phyloP scores from a whole-genome alignment of 2,797 vertebrate species.

The Hylomyscus alleni region DNA sequence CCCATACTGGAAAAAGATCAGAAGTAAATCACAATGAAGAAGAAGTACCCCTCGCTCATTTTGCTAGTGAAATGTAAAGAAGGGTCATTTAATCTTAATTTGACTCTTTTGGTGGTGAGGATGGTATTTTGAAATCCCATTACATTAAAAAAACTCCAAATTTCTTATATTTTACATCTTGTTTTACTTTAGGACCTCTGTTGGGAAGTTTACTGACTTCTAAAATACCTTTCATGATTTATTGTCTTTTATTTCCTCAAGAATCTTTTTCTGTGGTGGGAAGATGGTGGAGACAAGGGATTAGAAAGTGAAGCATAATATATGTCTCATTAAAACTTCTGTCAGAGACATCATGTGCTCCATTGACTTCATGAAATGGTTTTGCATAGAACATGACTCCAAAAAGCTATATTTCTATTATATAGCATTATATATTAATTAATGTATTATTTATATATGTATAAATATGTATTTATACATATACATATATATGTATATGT shows the following conservation, averaged over 20 bases:
- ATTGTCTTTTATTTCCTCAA: background rate
- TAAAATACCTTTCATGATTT: background rate
- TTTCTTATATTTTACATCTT: background rate
- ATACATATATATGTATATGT: no score
- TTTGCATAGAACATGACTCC: background rate
- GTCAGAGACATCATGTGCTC: background rate
- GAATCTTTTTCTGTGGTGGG: background rate
- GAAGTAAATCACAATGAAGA: background rate
- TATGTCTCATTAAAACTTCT: background rate
- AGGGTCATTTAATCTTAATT: background rate
- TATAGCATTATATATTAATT: slow-evolving; percentile 45
- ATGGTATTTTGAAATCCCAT: background rate
- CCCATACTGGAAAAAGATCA: background rate
- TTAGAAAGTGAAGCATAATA: background rate
- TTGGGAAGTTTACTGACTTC: background rate
- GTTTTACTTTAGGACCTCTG: background rate
- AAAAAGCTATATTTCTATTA: slow-evolving; percentile 26
- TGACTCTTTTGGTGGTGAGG: background rate
- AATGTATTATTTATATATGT: slow-evolving; percentile 59
- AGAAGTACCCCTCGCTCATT: background rate
- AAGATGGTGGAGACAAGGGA: background rate
- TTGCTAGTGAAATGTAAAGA: background rate
- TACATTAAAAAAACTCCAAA: background rate
- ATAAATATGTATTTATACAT: no score
- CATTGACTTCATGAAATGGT: slow-evolving; percentile 26